A percentile compares a stretch with the other conserved stretches of the same genome.
Evolutionary conservation across 2,888 invertebrate genomes (phyloP).

Genomic region (Geotrupes spiniger): DNA sequence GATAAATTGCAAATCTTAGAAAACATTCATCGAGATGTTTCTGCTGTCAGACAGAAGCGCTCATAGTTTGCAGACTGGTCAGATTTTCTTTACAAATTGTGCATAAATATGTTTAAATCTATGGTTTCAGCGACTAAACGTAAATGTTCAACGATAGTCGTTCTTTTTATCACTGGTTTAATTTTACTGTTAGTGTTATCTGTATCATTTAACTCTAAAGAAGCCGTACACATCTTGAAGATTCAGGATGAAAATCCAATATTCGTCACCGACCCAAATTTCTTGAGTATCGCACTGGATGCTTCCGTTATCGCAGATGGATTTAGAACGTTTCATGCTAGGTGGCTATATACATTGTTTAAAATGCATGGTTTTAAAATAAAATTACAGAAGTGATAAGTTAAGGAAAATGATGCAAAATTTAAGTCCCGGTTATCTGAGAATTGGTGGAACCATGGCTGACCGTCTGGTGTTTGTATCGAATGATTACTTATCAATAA

Average conservation of each 20-base stretch:
- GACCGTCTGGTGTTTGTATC: constrained; percentile 62
- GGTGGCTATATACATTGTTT: no score
- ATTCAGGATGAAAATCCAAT: not conserved
- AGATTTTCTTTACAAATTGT: no score
- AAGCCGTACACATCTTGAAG: constrained; percentile 4
- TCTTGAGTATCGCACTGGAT: constrained; percentile 47
- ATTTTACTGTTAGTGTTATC: constrained; percentile 12
- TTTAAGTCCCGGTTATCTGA: constrained; percentile 62
- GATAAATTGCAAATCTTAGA: no score
- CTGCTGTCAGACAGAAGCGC: no score
- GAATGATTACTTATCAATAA: constrained; percentile 39
- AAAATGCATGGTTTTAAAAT: no score
- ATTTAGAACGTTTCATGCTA: constrained; percentile 43
- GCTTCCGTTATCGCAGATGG: constrained; percentile 42
- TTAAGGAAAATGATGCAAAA: constrained; percentile 54
- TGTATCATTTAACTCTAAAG: constrained; percentile 1
- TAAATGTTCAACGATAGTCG: constrained; percentile 5
- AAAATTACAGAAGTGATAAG: constrained; percentile 36
- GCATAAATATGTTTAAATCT: not conserved
- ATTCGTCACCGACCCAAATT: constrained; percentile 28
- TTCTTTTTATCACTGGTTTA: constrained; percentile 2
- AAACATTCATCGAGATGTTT: no score
- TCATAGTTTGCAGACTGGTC: no score
- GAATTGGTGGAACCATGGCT: constrained; percentile 70
- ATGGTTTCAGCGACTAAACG: not conserved